Conservation (phyloP, 2,888 invertebrate genomes). For the Drosophila pseudotalamancana region DNA sequence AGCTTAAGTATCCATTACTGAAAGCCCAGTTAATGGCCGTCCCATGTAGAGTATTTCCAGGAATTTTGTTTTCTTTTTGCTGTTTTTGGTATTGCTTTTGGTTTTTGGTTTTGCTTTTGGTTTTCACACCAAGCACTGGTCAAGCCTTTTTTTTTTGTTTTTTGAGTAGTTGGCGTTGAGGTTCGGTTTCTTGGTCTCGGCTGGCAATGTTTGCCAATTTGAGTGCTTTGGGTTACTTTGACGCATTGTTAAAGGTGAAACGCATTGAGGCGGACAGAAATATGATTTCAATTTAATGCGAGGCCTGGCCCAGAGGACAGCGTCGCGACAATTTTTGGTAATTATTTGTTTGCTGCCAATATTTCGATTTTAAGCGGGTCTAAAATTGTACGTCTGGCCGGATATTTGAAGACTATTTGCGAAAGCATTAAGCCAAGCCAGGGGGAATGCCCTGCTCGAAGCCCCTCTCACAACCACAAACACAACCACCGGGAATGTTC, state of each 20-base stretch:
- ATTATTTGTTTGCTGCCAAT: slow-evolving; percentile 72
- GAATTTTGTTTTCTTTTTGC: slow-evolving; percentile 51
- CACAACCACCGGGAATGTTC: slow-evolving; percentile 11
- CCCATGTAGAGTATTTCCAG: slow-evolving; percentile 56
- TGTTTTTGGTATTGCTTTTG: slow-evolving; percentile 35
- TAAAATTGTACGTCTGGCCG: slow-evolving; percentile 50
- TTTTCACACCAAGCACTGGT: slow-evolving; percentile 65
- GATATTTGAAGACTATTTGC: slow-evolving; percentile 77
- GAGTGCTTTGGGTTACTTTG: slow-evolving; percentile 72
- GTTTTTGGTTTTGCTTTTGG: slow-evolving; percentile 35
- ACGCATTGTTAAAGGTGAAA: slow-evolving; percentile 51
- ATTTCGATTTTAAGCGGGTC: slow-evolving; percentile 62
- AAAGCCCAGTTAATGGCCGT: slow-evolving; percentile 60
- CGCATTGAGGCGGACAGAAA: slow-evolving; percentile 25
- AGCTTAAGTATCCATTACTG: slow-evolving; percentile 54
- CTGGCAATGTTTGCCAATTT: slow-evolving; percentile 59
- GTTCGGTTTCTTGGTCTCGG: slow-evolving; percentile 28
- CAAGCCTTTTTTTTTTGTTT: no score
- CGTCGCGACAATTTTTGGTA: slow-evolving; percentile 47
- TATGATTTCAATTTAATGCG: slow-evolving; percentile 55
- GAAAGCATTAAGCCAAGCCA: slow-evolving; percentile 63
- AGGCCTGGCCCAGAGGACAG: slow-evolving; percentile 16
- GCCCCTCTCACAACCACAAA: slow-evolving; percentile 11
- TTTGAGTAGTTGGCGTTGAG: slow-evolving; percentile 23
- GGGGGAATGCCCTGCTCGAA: slow-evolving; percentile 43